Evolutionary conservation across 2,113 vertebrate genomes (phyloP).

Genomic region (Tetrax tetrax): DNA sequence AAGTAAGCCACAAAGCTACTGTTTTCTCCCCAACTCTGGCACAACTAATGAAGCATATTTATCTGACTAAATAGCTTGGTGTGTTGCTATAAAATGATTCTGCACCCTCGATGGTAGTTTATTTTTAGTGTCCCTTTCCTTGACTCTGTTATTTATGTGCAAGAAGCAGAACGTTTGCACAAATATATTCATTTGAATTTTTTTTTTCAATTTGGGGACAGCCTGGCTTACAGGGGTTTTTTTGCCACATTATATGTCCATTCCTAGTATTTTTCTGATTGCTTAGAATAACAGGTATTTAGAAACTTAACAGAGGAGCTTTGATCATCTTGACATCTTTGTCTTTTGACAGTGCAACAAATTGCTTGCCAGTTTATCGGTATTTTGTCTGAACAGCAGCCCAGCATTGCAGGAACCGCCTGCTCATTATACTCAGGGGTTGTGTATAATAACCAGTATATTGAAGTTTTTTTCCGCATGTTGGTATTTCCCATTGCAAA

Average conservation of each 20-base stretch:
- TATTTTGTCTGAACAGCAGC: not conserved
- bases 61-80: not conserved
- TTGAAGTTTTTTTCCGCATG: not conserved
- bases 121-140: conserved; percentile 1
- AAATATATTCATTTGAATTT: not conserved
- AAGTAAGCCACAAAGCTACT: not conserved
- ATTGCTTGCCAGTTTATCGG: not conserved
- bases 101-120: not conserved
- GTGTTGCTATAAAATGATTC: not conserved
- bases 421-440: not conserved
- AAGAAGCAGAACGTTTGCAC: not conserved
- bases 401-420: not conserved
- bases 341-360: not conserved
- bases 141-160: not conserved
- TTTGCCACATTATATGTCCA: not conserved
- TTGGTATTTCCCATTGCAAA: not conserved
- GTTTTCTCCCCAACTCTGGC: not conserved
- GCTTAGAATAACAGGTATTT: conserved; percentile 15
- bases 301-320: not conserved
- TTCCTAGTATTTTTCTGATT: not conserved
- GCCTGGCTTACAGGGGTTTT: not conserved
- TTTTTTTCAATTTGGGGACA: not conserved
- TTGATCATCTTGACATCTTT: not conserved
- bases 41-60: conserved; percentile 52
- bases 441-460: not conserved